Evolutionary conservation across 2,797 vertebrate species (phyloP).

Genomic region (Pelodytes ibericus): DNA sequence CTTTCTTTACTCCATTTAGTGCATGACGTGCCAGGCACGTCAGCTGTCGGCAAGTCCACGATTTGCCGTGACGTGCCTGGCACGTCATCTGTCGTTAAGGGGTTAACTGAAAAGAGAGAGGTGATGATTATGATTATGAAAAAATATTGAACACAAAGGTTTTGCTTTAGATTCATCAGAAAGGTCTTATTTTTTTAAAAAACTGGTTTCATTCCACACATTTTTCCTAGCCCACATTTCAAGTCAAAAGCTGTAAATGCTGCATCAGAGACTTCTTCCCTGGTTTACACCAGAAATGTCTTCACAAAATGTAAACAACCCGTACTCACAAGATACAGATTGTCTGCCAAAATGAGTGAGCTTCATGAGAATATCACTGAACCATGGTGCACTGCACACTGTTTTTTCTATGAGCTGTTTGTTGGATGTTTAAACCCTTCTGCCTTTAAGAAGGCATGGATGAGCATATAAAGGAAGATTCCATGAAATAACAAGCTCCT

Average conservation of each 20-base stretch:
- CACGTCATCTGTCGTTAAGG: too few species aligned
- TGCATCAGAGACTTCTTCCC: conserved; percentile 30
- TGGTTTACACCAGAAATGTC: conserved; percentile 58
- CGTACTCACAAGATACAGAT: conserved; percentile 6
- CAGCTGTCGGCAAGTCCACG: too few species aligned
- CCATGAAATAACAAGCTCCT: too few species aligned
- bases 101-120: too few species aligned
- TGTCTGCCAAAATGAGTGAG: conserved; percentile 54
- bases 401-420: background rate
- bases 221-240: conserved; percentile 51
- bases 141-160: conserved; percentile 17
- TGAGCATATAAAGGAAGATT: too few species aligned
- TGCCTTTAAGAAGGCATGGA: too few species aligned
- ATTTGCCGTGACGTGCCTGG: too few species aligned
- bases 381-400: background rate
- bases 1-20: too few species aligned
- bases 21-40: too few species aligned
- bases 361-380: conserved; percentile 46
- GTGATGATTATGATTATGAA: conserved; percentile 16
- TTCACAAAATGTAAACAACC: conserved; percentile 53
- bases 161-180: conserved; percentile 3
- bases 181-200: conserved; percentile 14
- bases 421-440: too few species aligned
- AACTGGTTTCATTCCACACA: conserved; percentile 50
- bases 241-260: conserved; percentile 30